Base-by-base conservation (phyloP, 2,113 vertebrate species). In the Procapra przewalskii region DNA sequence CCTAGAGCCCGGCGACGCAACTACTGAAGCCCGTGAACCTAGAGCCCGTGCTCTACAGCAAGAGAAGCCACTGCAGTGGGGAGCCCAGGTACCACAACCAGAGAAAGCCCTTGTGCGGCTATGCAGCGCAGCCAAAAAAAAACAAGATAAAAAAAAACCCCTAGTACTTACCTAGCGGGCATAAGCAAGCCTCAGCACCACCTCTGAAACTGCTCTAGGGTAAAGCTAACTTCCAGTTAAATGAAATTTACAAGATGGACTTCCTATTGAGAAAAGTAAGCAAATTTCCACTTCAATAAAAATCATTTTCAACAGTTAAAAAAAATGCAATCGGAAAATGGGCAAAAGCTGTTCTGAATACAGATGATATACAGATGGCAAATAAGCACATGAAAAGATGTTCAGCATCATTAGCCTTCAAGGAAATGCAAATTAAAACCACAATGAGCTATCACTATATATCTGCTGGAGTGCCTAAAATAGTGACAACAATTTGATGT, bases 241-340 rank as follows among this genome's bases (percentile, higher is more conserved):
- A 88, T 71, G 71, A 50, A 80, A 75, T 95, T 90, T 96, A n/a
- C 19, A 95, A 82, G 62, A 83, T 81, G 23, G 33, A 21, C 5
- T 77, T 88, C 45, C 57, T 92, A 45, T 4, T 62, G 75, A 60
- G 36, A 94, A 94, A 94, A 95, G n/a, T 36, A 17, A 94, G 57
- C 8, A n/a, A 31, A 90, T 84, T 94, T 91, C 54, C 29, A 94
- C 52, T 95, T 96, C 75, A 71, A 57, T 84, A 91, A 48, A 85
- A 96, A 87, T 7, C 14, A 64, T 84, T 95, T 93, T 87, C 43
- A 59, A 60, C n/a, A 52, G 23, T 54, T 60, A 52, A 90, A 67
- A 79, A 40, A 45, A 84, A 40, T 62, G 48, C 62, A 64, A 45
- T 55, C 25, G 10, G 85, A 96, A 96, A 93, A 89, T 62, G 54